Conservation (phyloP, 2,888 invertebrate genomes). For the Xanthorhoe spadicearia region DNA sequence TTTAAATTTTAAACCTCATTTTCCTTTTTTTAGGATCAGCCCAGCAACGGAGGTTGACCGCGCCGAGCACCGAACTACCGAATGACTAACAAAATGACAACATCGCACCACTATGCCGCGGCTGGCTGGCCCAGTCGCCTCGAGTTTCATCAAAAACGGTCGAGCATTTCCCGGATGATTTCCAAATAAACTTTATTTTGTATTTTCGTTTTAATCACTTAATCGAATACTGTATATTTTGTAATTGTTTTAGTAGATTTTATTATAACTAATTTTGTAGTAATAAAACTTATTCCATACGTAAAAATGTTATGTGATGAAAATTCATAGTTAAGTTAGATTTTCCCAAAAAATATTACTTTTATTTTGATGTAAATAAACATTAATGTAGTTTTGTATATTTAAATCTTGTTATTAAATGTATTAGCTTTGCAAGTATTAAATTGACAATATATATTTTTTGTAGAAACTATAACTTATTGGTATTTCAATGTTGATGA, state of each 20-base stretch:
- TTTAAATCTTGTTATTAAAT: slow-evolving; percentile 49
- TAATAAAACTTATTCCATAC: slow-evolving; percentile 59
- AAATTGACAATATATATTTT: slow-evolving; percentile 48
- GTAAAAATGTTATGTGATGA: slow-evolving; percentile 61
- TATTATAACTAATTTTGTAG: slow-evolving; percentile 47
- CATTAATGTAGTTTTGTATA: slow-evolving; percentile 53
- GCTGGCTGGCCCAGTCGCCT: slow-evolving; percentile 46
- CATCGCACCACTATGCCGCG: slow-evolving; percentile 36
- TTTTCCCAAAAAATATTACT: slow-evolving; percentile 36
- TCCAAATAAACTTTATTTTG: slow-evolving; percentile 44
- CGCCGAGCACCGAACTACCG: slow-evolving; percentile 31
- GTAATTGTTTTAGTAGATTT: slow-evolving; percentile 56
- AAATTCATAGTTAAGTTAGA: slow-evolving; percentile 37
- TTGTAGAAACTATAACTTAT: slow-evolving; percentile 29
- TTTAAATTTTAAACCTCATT: too few relatives aligned
- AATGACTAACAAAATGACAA: slow-evolving; percentile 24
- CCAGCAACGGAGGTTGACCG: slow-evolving; percentile 77
- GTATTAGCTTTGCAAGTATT: slow-evolving; percentile 47
- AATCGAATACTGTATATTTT: slow-evolving; percentile 68
- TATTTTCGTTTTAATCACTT: slow-evolving; percentile 39
- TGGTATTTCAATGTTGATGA: slow-evolving; percentile 17
- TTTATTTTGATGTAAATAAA: slow-evolving; percentile 54
- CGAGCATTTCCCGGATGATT: slow-evolving; percentile 45
- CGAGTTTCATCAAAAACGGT: slow-evolving; percentile 46
- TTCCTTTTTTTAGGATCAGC: slow-evolving; percentile 64